Percentiles rank a stretch among this genome's conserved stretches.
Conservation (phyloP, 2,888 invertebrate species). For the Agrotis clavis region DNA sequence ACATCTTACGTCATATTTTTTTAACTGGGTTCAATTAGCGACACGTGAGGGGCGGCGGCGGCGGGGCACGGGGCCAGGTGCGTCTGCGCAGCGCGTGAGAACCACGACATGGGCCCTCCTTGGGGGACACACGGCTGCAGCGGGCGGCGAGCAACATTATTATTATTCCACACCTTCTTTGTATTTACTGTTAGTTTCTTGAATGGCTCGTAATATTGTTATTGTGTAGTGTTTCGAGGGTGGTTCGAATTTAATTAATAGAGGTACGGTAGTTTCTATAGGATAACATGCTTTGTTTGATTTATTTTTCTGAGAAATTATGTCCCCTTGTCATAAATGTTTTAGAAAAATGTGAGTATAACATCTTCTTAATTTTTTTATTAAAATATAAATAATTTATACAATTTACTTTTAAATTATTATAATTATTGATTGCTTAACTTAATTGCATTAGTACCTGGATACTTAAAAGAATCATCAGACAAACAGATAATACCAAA, state of each 20-base stretch:
- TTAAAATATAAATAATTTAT: too few species aligned
- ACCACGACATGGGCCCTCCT: constrained; percentile 30
- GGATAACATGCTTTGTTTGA: neutral
- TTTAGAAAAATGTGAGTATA: too few species aligned
- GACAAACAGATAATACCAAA: too few species aligned
- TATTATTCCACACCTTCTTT: constrained; percentile 48
- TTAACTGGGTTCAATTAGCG: constrained; percentile 55
- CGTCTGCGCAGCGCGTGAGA: constrained; percentile 57
- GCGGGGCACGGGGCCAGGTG: constrained; percentile 58
- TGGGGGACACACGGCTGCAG: constrained; percentile 66
- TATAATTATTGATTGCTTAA: too few species aligned
- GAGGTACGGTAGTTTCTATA: neutral
- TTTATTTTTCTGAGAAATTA: neutral
- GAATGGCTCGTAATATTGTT: constrained; percentile 40
- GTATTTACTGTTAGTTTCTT: constrained; percentile 47
- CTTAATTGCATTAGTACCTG: too few species aligned
- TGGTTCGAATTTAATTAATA: constrained; percentile 46
- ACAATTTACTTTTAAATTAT: too few species aligned
- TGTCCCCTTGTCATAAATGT: too few species aligned
- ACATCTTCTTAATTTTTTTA: too few species aligned
- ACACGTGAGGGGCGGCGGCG: constrained; percentile 53
- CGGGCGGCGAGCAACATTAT: constrained; percentile 61
- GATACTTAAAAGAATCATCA: too few species aligned
- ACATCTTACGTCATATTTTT: constrained; percentile 40
- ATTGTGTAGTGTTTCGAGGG: constrained; percentile 54